phyloP scores from a whole-genome alignment of 2,797 vertebrate species.

The Anguilla marmorata region DNA sequence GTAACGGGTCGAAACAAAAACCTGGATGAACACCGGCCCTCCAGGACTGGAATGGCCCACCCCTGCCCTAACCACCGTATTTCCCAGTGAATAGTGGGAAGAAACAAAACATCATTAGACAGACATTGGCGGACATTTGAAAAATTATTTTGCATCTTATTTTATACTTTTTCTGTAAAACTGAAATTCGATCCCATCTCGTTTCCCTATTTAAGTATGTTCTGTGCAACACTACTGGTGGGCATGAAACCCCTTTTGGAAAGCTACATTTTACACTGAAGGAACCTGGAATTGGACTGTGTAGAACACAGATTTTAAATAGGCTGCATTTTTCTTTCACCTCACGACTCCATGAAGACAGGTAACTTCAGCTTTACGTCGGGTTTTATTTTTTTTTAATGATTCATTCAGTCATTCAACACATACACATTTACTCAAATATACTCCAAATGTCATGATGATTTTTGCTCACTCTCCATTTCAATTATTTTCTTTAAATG shows the following conservation, averaged over 20 bases:
- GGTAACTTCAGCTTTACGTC: not conserved
- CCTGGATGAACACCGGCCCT: too few relatives aligned
- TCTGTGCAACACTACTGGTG: too few relatives aligned
- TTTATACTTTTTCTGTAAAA: not conserved
- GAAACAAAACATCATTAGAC: too few relatives aligned
- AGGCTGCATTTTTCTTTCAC: not conserved
- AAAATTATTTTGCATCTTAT: not conserved
- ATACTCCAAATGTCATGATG: not conserved
- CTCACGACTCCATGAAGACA: not conserved
- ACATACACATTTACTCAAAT: slow-evolving; percentile 21
- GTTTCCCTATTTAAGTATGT: not conserved
- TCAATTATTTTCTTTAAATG: not conserved
- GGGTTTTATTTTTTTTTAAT: slow-evolving; percentile 14
- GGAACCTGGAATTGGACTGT: not conserved
- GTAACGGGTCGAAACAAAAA: too few relatives aligned
- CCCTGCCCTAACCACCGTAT: too few relatives aligned
- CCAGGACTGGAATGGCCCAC: too few relatives aligned
- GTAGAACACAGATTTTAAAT: not conserved
- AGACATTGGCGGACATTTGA: too few relatives aligned
- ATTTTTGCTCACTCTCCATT: not conserved
- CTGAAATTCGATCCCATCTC: not conserved
- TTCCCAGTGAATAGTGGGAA: too few relatives aligned
- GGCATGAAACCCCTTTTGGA: too few relatives aligned
- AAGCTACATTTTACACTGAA: too few relatives aligned
- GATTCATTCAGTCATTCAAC: slow-evolving; percentile 25